phyloP scores from a whole-genome alignment of 2,888 invertebrate genomes.

The Alcis repandata region DNA sequence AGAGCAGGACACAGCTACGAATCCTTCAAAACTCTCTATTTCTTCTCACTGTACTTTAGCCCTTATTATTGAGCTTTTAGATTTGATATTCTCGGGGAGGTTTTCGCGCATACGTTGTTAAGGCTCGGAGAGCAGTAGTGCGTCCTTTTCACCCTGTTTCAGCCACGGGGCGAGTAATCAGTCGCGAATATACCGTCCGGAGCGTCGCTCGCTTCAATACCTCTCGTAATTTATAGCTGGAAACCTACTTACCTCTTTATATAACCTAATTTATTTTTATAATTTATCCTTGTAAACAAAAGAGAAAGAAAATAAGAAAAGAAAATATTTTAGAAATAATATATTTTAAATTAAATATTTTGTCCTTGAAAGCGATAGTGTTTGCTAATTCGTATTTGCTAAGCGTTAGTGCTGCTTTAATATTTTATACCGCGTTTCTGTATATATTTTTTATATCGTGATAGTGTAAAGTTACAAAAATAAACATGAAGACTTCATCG shows the following conservation, averaged over 20 bases:
- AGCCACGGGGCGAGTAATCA: conserved; percentile 73
- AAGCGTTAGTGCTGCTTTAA: conserved; percentile 45
- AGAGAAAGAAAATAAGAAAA: conserved; percentile 12
- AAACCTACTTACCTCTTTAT: conserved; percentile 46
- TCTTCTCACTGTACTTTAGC: conserved; percentile 43
- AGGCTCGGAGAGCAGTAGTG: conserved; percentile 49
- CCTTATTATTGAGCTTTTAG: conserved; percentile 30
- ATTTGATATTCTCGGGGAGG: conserved; percentile 45
- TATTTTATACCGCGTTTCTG: conserved; percentile 33
- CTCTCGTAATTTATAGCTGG: conserved; percentile 53
- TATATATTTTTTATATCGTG: conserved; percentile 51
- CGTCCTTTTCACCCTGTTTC: conserved; percentile 84
- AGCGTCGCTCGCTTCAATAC: conserved; percentile 68
- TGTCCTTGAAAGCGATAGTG: conserved; percentile 50
- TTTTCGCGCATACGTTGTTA: conserved; percentile 58
- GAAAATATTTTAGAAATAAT: conserved; percentile 13
- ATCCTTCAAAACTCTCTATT: conserved; percentile 75
- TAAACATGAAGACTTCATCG: conserved; percentile 92
- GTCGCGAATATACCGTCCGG: conserved; percentile 82
- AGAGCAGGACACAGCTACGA: conserved; percentile 70
- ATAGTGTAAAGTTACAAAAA: conserved; percentile 59
- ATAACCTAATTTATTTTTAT: conserved; percentile 32
- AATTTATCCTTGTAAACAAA: not conserved
- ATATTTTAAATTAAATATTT: conserved; percentile 20
- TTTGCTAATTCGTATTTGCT: conserved; percentile 43